Evolutionary conservation across 2,113 vertebrate genomes (phyloP), one percentile per base, ranked within the genome.

Genomic region (Lepus americanus): DNA sequence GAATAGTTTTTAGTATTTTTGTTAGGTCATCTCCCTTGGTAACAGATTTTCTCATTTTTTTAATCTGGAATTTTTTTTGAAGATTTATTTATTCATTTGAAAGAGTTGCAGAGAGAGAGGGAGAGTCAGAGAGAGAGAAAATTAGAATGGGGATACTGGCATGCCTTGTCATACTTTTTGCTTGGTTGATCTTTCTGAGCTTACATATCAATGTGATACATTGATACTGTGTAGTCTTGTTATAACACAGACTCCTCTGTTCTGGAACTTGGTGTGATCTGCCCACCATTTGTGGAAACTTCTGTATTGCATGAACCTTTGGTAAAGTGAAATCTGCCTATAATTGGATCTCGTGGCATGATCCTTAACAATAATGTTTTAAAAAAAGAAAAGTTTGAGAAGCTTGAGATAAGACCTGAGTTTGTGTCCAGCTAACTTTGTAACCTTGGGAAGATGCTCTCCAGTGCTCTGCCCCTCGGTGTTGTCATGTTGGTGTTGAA

Each of bases 1-100:
- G 77, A 31, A 27, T 88, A 82, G 33, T 59, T 82, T 92, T 55
- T 83, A 81, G 13, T 87, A 76, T 95, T 92, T 59, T 23, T 23
- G 67, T 80, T 81, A 25, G 33, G 22, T 83, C 23, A 77, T 31
- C 0, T 95, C 6, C 67, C 49, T 55, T 81, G 49, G 36, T 76
- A 76, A 53, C 39, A 33, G 25, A n/a, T 78, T 64, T 67, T 49
- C 61, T 81, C 31, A 66, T 44, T 85, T 92, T 69, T 51, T 82
- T 61, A 77, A 59, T 72, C n/a, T 66, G 81, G 79, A 79, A 70
- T 61, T 63, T 23, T 63, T 23, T 59, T 59, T 59, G 19, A 59
- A 14, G 19, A 14, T 59, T 14, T 59, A 59, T 59, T 59, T 59
- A 59, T 59, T 59, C 55, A 59, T 59, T 59, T 59, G 14, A 59